These are phyloP conservation scores for Telmatherina bonti DNA, from an alignment of 2,797 vertebrate species.

Conservation along the genomic window DNA sequence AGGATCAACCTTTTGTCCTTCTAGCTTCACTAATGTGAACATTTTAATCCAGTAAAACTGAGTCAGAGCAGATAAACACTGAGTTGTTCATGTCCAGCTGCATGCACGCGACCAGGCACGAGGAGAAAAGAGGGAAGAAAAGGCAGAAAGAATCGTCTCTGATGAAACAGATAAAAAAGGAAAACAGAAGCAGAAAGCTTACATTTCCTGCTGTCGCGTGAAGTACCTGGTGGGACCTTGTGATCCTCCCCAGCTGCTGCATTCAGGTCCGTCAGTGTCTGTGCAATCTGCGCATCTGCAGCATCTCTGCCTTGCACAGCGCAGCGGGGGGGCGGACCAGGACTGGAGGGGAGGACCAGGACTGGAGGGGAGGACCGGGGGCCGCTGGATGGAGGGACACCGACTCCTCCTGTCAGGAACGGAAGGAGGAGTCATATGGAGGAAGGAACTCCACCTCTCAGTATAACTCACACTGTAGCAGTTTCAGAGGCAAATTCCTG, in stretches of 20 bases:
- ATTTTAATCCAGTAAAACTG: too few species aligned
- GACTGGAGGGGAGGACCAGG: not conserved
- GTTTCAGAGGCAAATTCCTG: too few species aligned
- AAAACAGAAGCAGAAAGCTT: conserved; percentile 24
- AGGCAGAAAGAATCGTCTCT: too few species aligned
- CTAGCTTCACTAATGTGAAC: too few species aligned
- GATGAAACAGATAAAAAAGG: not conserved
- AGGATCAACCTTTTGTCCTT: too few species aligned
- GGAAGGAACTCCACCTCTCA: conserved; percentile 7
- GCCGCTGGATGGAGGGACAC: conserved; percentile 13
- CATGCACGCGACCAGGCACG: too few species aligned
- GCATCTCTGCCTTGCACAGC: conserved; percentile 24
- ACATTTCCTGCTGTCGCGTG: conserved; percentile 31
- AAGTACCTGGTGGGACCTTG: conserved; percentile 36
- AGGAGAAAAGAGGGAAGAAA: too few species aligned
- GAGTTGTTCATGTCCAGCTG: too few species aligned
- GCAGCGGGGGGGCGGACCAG: conserved; percentile 25
- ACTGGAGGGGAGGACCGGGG: too few species aligned
- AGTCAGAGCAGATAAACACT: too few species aligned
- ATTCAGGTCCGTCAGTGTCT: conserved; percentile 31
- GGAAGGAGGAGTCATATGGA: conserved; percentile 47
- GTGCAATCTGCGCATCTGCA: conserved; percentile 50
- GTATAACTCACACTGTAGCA: too few species aligned
- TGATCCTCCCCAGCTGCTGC: conserved; percentile 42
- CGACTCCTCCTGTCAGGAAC: conserved; percentile 11